phyloP scores from a whole-genome alignment of 2,797 vertebrate genomes.

The Aldrovandia affinis region DNA sequence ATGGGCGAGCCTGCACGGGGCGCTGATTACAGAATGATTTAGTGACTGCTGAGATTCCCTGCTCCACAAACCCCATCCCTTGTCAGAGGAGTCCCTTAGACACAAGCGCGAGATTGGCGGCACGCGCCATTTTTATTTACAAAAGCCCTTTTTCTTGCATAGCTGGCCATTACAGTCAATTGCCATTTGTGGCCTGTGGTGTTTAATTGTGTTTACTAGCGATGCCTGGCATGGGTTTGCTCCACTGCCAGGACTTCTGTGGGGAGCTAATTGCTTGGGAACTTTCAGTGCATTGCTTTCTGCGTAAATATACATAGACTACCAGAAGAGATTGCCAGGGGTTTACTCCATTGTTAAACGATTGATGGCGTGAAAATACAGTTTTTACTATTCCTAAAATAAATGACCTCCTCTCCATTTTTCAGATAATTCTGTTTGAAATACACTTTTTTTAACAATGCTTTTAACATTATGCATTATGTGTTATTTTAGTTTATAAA shows the following conservation, averaged over 20 bases:
- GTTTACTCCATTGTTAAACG: neutral
- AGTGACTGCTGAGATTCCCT: conserved; percentile 71
- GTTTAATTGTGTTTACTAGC: conserved; percentile 59
- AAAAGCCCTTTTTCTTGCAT: conserved; percentile 57
- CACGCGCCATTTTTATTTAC: conserved; percentile 64
- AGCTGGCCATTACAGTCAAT: conserved; percentile 64
- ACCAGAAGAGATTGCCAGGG: neutral
- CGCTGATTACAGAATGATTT: conserved; percentile 85
- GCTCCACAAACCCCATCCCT: conserved; percentile 63
- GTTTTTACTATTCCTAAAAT: too few species aligned
- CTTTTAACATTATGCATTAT: too few species aligned
- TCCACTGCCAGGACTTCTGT: conserved; percentile 48
- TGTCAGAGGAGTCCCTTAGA: conserved; percentile 67
- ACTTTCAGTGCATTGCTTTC: conserved; percentile 29
- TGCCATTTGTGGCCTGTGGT: conserved; percentile 60
- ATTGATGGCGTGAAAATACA: neutral
- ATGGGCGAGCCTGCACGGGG: conserved; percentile 74
- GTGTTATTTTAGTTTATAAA: too few species aligned
- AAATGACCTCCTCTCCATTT: too few species aligned
- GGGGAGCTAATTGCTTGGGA: conserved; percentile 5
- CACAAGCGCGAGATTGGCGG: conserved; percentile 65
- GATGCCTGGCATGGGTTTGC: conserved; percentile 55
- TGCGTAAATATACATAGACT: conserved; percentile 26
- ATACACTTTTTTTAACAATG: too few species aligned
- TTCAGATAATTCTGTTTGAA: too few species aligned